These are phyloP conservation scores for Aspiorhynchus laticeps DNA, from an alignment of 2,113 vertebrate genomes.

Conservation along the genomic window DNA sequence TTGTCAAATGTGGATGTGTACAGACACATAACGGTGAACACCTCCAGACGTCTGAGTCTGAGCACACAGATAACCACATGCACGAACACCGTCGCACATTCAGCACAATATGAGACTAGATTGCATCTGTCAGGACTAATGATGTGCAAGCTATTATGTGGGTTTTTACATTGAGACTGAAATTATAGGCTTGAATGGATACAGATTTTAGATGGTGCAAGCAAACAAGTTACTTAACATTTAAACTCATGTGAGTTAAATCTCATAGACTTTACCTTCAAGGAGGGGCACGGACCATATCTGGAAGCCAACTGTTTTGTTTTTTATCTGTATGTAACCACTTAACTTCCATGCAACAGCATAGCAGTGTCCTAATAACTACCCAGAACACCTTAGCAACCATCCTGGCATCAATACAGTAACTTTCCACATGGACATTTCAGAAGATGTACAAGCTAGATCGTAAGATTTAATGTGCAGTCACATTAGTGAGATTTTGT, in stretches of 20 bases:
- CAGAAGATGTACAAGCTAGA: not conserved
- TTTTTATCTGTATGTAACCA: too few relatives aligned
- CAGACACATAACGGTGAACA: not conserved
- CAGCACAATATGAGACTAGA: not conserved
- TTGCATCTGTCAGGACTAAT: not conserved
- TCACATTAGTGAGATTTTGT: too few relatives aligned
- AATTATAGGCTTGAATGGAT: constrained; percentile 2
- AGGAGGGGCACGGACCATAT: too few relatives aligned
- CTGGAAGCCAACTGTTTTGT: too few relatives aligned
- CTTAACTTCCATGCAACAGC: too few relatives aligned
- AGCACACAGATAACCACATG: not conserved
- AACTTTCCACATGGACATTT: not conserved
- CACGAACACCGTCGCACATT: not conserved
- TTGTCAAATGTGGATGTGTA: not conserved
- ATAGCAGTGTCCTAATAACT: too few relatives aligned
- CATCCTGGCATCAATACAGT: not conserved
- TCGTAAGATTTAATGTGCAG: not conserved
- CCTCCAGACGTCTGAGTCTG: not conserved
- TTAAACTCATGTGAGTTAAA: too few relatives aligned
- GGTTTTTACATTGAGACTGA: not conserved
- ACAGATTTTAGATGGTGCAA: too few relatives aligned
- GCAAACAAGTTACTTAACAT: too few relatives aligned
- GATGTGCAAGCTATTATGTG: not conserved
- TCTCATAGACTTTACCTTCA: too few relatives aligned
- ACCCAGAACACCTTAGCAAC: too few relatives aligned